Base-by-base conservation (phyloP, 2,797 vertebrate species). In the Danio albolineatus region DNA sequence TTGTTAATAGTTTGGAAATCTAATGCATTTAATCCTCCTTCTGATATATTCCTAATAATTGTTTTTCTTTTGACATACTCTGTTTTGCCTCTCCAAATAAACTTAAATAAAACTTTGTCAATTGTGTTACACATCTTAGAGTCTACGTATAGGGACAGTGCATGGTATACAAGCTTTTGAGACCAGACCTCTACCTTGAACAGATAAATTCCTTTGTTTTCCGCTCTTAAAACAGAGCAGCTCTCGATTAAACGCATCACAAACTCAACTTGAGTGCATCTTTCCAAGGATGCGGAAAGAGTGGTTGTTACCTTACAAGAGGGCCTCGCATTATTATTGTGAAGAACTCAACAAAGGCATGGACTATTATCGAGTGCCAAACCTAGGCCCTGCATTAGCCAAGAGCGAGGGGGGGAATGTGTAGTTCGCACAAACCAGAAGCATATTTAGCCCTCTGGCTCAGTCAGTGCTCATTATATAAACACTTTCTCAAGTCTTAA, bases 401-500 rank as follows among this genome's bases (percentile, higher is more conserved):
- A 8, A 59, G 62, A 76, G 43, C 77, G 53, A 43, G 28, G 43
- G 44, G 36, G 36, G 48, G 16, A 53, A 76, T 12, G 14, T 57
- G 6, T 81, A 53, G 51, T 81, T 83, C 67, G 83, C 73, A 81
- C 46, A 9, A 39, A 38, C 19, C 17, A 61, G 53, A 17, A 73
- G 57, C 43, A 56, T 54, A 71, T 84, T 10, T 61, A 78, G 62
- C 74, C 57, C 56, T 78, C 44, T 79, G 74, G 76, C 46, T 67
- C 51, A 69, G 76, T 66, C 60, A 17, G 51, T 49, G 72, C 76
- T 84, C 73, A 82, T 86, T 85, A 83, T 48, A 74, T 49, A 83
- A 78, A 79, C 80, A 71, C 70, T 82, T 78, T 72, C 72, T 82
- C 54, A 84, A 80, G 73, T 81, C 79, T 41, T 66, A 79, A 84